Evolutionary conservation across 2,113 vertebrate genomes (phyloP).

Genomic region (Albula glossodonta): DNA sequence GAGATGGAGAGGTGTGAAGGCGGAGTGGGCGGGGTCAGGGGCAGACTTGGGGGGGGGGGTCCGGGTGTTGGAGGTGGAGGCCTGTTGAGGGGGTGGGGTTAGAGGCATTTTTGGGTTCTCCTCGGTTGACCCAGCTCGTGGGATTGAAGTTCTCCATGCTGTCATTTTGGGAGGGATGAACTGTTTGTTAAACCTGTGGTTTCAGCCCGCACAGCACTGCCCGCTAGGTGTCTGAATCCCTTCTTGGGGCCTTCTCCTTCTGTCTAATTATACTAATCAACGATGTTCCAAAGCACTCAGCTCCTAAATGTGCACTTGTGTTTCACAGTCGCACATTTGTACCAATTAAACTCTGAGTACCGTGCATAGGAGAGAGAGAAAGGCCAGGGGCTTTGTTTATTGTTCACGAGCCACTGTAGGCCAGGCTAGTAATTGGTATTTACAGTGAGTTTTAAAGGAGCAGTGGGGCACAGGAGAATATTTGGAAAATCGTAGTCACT

Average conservation of each 20-base stretch:
- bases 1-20: slow-evolving; percentile 11
- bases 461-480: slow-evolving; percentile 37
- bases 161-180: not conserved
- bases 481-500: slow-evolving; percentile 3
- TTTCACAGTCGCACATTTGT: slow-evolving; percentile 18
- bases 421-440: not conserved
- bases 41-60: slow-evolving; percentile 23
- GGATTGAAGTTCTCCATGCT: not conserved
- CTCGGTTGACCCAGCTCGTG: slow-evolving; percentile 35
- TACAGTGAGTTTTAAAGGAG: slow-evolving; percentile 22
- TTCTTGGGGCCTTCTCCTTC: slow-evolving; percentile 28
- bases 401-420: not conserved
- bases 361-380: not conserved
- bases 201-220: slow-evolving; percentile 21
- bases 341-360: not conserved
- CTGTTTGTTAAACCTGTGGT: slow-evolving; percentile 14
- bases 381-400: not conserved
- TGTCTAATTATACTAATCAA: slow-evolving; percentile 45
- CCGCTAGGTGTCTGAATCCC: slow-evolving; percentile 23
- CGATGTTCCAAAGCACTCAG: slow-evolving; percentile 29
- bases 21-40: not conserved
- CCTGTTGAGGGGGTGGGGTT: not conserved
- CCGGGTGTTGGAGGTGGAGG: too few species aligned
- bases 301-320: slow-evolving; percentile 28
- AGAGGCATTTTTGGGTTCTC: slow-evolving; percentile 30